phyloP scores from a whole-genome alignment of 2,113 vertebrate genomes.

The Trochalopteron elliotii region DNA sequence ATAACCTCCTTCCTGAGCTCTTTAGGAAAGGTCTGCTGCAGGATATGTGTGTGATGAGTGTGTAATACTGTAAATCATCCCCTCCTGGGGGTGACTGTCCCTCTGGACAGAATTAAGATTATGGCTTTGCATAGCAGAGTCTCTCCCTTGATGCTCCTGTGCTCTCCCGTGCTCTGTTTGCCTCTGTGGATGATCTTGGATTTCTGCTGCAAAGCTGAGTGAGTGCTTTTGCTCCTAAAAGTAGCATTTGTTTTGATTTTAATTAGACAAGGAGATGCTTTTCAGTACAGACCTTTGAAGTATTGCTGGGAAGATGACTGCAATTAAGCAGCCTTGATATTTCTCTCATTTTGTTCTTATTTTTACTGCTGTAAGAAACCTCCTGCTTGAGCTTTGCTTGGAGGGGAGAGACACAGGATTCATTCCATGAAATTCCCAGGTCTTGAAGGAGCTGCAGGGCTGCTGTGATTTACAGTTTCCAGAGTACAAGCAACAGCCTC shows the following conservation, averaged over 20 bases:
- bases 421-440: not conserved
- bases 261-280: not conserved
- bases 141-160: not conserved
- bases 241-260: constrained; percentile 6
- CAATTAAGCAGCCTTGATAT: not conserved
- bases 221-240: not conserved
- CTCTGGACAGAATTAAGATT: not conserved
- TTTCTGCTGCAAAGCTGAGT: not conserved
- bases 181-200: not conserved
- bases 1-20: not conserved
- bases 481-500: not conserved
- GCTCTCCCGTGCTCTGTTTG: not conserved
- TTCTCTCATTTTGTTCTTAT: not conserved
- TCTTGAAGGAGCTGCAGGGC: not conserved
- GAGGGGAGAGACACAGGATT: not conserved
- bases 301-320: not conserved
- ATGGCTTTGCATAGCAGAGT: not conserved
- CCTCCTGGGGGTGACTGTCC: not conserved
- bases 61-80: not conserved
- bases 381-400: not conserved
- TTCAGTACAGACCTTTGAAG: not conserved
- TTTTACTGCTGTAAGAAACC: not conserved
- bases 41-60: not conserved
- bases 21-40: not conserved
- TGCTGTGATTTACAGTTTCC: not conserved